Evolutionary conservation across 2,113 vertebrate genomes (phyloP), one percentile per base, ranked within the genome.

Genomic region (Dissostichus mawsoni): DNA sequence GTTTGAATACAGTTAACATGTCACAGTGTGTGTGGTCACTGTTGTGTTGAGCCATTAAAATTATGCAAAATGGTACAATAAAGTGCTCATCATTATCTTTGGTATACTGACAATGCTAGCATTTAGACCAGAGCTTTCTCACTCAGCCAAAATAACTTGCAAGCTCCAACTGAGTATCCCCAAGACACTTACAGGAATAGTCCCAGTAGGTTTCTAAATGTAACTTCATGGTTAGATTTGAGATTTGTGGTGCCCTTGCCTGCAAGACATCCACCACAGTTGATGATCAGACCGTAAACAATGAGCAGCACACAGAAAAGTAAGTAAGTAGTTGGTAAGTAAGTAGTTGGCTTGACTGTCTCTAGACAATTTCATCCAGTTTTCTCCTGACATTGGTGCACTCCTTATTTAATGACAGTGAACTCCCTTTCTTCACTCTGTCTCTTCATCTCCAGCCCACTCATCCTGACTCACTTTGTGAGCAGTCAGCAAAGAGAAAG

Each of bases 361-460:
- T 41, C 12, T 23, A 47, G 12, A 50, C 10, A 8, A 50, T 17
- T 11, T 41, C 36, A 41, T 41, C 36, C 36, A 41, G 36, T 6
- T 9, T 33, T 76, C 20, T 65, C 8, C 20, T 17, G 7, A 29
- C 5, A 12, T 10, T 62, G 65, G 14, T 73, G n/a, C 16, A 14
- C 45, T 23, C 12, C 66, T 62, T 11, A 74, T 74, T 48, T 14
- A 58, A 59, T 74, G 58, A 48, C 12, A 67, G 65, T 68, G 45
- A 69, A 29, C 41, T 41, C n/a, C 17, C 50, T 8, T 52, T 17
- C 59, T 48, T 33, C 3, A 8, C n/a, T 33, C 51, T 33, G 14
- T 47, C 16, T 74, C 20, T 29, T 79, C 69, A 13, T 67, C 68
- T 74, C 3, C 83, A 83, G 83, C 81, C 59, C 76, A 88, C 78